Evolutionary conservation across 2,888 invertebrate genomes (phyloP), one percentile per base, ranked within the genome.

Genomic region (Callyntrura sp.): DNA sequence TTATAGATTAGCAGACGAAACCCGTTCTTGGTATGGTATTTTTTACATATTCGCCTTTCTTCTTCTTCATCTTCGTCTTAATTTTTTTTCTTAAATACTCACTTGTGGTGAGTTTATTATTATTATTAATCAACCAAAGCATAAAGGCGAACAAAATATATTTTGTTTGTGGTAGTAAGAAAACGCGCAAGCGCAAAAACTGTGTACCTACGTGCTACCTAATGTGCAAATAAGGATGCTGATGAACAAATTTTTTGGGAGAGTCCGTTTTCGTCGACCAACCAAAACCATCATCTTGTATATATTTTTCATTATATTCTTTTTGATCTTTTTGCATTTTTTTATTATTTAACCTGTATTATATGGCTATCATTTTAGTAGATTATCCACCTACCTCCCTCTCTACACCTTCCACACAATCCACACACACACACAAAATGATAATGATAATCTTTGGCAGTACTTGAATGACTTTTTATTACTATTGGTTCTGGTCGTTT

Each of bases 341-440:
- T 85, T 57, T 55, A 28, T 88, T 45, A 87, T 76, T 82, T 82
- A 55, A 81, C 70, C 57, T 78, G 87, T 87, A 79, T 79, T 55
- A 83, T 89, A 89, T 89, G 89, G 85, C 89, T 89, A 89, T 90
- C 89, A 68, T 79, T 88, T 84, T 68, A 62, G 78, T 81, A 81
- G 60, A 81, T 81, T 79, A 79, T 73, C 73, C 85, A 73, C 62
- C 65, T 79, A 79, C 78, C 78, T 68, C 76, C 51, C 43, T 82
- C 57, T 68, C 55, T 70, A 35, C 81, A 62, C 70, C 84, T 84
- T 73, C 84, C 12, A 43, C 78, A 20, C 55, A 51, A 23, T 20
- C 17, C n/a, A 17, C 70, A 62, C 17, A 57, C n/a, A 23, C 73
- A 76, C 51, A 48, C 70, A 51, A 6, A 14, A 14, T 57, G 17